Percentiles rank a stretch among this genome's conserved stretches.
Conservation (phyloP, 1,140 invertebrate genomes). For the Yoshiicerus persimilis region DNA sequence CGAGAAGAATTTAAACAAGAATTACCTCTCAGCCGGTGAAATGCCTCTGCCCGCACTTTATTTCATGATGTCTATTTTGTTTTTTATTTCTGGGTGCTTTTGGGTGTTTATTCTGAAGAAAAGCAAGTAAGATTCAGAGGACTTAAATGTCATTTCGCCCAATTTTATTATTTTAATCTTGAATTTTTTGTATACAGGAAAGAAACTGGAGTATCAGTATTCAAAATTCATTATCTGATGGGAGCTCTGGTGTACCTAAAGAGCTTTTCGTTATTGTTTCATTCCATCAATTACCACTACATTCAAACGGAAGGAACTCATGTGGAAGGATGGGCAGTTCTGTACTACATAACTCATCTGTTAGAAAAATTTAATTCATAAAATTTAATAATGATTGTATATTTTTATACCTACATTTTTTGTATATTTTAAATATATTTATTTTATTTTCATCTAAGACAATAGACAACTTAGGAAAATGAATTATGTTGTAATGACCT, state of each 20-base stretch:
- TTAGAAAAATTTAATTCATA: constrained; percentile 57
- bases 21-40: constrained; percentile 94
- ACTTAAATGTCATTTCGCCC: too few species aligned
- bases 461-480: background rate
- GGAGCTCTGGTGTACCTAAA: constrained; percentile 90
- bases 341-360: constrained; percentile 96
- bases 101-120: constrained; percentile 89
- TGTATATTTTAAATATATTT: constrained; percentile 43
- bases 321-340: constrained; percentile 93
- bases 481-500: too few species aligned
- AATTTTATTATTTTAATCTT: too few species aligned
- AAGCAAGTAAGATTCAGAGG: constrained; percentile 76
- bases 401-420: too few species aligned
- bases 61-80: constrained; percentile 86
- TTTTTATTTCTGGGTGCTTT: constrained; percentile 82
- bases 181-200: constrained; percentile 24
- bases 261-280: constrained; percentile 88
- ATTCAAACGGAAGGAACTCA: constrained; percentile 92
- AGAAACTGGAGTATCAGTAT: constrained; percentile 63
- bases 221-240: constrained; percentile 98
- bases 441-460: background rate
- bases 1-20: constrained; percentile 76
- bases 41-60: constrained; percentile 92
- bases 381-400: too few species aligned
- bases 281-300: constrained; percentile 95